These are phyloP conservation scores for Phalacrocorax carbo DNA, from an alignment of 2,113 vertebrate genomes.

Conservation along the genomic window DNA sequence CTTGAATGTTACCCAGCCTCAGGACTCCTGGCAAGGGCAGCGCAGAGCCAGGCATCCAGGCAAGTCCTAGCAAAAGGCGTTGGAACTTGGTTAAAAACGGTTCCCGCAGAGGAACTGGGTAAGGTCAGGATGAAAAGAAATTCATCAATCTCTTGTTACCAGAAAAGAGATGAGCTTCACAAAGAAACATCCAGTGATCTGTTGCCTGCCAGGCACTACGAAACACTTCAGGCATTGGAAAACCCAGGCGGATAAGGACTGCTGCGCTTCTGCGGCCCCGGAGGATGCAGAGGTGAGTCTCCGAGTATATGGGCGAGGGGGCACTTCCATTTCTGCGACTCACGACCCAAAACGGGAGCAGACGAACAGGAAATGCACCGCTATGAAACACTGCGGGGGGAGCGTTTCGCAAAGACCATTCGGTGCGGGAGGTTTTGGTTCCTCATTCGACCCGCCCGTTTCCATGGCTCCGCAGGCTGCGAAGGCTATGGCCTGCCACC, in stretches of 20 bases:
- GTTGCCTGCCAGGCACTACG: neutral
- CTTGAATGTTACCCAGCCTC: neutral
- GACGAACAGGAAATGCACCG: neutral
- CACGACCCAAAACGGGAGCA: neutral
- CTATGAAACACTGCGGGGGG: neutral
- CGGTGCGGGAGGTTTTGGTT: neutral
- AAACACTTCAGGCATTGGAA: neutral
- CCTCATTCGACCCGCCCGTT: neutral
- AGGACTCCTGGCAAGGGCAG: neutral
- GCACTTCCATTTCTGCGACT: neutral
- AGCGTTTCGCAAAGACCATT: neutral
- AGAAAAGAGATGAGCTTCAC: neutral
- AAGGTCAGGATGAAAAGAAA: neutral
- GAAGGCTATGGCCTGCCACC: neutral
- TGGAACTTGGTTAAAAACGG: neutral
- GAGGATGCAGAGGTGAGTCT: neutral
- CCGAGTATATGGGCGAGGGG: rapidly evolving
- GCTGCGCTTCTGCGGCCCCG: neutral
- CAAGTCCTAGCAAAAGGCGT: neutral
- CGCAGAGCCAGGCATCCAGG: neutral
- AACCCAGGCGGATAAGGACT: neutral
- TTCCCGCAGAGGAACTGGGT: neutral
- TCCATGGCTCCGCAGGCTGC: neutral
- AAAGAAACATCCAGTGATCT: neutral
- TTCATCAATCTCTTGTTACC: neutral